phyloP scores from a whole-genome alignment of 2,797 vertebrate genomes.

The Antennarius maculatus region DNA sequence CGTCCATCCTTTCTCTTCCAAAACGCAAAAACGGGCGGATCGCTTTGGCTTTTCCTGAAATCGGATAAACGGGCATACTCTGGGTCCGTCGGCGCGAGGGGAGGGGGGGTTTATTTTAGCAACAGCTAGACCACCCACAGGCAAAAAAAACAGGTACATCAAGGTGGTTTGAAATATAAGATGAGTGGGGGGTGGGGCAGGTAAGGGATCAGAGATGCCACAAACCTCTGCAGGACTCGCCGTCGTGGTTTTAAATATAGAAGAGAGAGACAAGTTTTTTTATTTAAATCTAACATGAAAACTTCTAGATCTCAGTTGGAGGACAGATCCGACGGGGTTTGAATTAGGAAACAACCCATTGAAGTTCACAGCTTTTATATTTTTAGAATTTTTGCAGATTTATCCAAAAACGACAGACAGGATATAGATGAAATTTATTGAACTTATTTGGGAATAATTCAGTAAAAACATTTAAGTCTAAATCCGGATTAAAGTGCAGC shows the following conservation, averaged over 20 bases:
- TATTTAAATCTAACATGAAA: conserved; percentile 13
- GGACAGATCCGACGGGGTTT: too few species aligned
- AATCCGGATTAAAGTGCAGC: too few species aligned
- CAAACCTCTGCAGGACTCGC: conserved; percentile 48
- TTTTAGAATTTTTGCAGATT: too few species aligned
- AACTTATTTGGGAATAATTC: too few species aligned
- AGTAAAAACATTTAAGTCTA: too few species aligned
- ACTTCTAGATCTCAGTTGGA: too few species aligned
- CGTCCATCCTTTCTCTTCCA: conserved; percentile 50
- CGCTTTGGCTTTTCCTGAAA: conserved; percentile 72
- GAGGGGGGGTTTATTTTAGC: conserved; percentile 53
- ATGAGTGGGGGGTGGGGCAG: conserved; percentile 47
- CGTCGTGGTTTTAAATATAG: conserved; percentile 51
- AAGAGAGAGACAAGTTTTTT: conserved; percentile 40
- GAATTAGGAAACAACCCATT: too few species aligned
- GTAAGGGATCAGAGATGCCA: conserved; percentile 37
- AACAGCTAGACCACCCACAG: conserved; percentile 78
- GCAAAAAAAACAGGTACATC: conserved; percentile 75
- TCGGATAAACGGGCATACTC: conserved; percentile 71
- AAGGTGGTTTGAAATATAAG: conserved; percentile 76
- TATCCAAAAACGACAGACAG: too few species aligned
- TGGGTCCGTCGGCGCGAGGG: conserved; percentile 35
- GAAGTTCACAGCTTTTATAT: too few species aligned
- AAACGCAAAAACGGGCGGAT: conserved; percentile 58
- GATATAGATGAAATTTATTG: too few species aligned